Base-by-base conservation (phyloP, 2,797 vertebrate species). In the Anableps anableps region DNA sequence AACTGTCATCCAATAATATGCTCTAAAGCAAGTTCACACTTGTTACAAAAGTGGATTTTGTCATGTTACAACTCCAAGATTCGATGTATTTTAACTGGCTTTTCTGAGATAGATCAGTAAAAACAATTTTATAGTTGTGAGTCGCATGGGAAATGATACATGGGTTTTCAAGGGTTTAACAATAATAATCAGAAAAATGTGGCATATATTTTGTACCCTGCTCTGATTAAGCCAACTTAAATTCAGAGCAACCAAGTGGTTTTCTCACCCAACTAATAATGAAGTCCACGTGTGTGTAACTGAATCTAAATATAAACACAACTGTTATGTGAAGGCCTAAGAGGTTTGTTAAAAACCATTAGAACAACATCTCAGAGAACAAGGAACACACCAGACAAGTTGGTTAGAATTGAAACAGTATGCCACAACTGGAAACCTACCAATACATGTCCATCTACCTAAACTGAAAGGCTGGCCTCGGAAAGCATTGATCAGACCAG, bases 1-100 rank as follows among this genome's bases (percentile, higher is more conserved):
- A 80, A 75, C 70, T 86, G 74, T 84, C 82, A 72, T 64, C 29
- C 50, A 85, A 82, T 68, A 41, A 41, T 55, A 74, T 21, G 60
- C 14, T 79, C 36, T 62, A 31, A 60, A 75, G n/a, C 17, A 43
- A 41, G 17, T 41, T 38, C 64, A 68, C 21, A 41, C 10, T 41
- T 13, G 1, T 41, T 68, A 38, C 10, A 68, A 23, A 8, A 68
- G 36, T 26, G 10, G 21, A 38, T 26, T 26, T 64, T 36, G 17
- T 21, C 34, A 64, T 21, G 3, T 9, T 64, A 36, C 60, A 64
- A 64, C 51, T 23, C 51, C 29, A 62, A 62, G 29, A 31, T 13
- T 58, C 26, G 26, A 29, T 58, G 62, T 21, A 38, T 66, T 62
- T 66, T 38, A 66, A 38, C 34, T 38, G 8, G 9, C 62, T 38